Evolutionary conservation across 2,797 vertebrate genomes (phyloP).

Genomic region (Myoxocephalus aenaeus): DNA sequence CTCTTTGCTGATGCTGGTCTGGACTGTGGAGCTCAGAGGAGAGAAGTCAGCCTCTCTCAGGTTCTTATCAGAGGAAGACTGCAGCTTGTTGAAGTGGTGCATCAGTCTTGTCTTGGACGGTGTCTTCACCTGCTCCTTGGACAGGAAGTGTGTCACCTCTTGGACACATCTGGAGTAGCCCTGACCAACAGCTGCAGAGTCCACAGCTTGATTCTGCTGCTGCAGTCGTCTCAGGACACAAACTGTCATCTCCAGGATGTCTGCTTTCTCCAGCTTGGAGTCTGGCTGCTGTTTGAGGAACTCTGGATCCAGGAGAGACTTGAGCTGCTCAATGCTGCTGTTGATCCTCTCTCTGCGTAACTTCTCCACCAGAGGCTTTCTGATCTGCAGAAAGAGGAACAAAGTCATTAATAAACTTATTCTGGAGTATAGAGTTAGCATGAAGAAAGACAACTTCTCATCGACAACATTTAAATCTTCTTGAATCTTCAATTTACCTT

Average conservation of each 20-base stretch:
- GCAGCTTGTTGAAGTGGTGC: too few species aligned
- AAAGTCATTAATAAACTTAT: conserved; percentile 34
- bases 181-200: too few species aligned
- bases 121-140: too few species aligned
- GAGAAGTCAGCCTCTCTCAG: conserved; percentile 46
- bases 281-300: conserved; percentile 72
- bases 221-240: background rate
- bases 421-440: conserved; percentile 22
- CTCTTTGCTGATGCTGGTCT: conserved; percentile 53
- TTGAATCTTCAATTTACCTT: conserved; percentile 71
- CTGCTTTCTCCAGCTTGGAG: conserved; percentile 84
- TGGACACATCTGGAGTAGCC: too few species aligned
- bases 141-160: too few species aligned
- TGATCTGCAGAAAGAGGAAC: conserved; percentile 49
- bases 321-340: conserved; percentile 73
- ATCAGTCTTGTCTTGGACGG: too few species aligned
- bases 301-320: conserved; percentile 70
- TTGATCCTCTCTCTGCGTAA: conserved; percentile 80
- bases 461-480: background rate
- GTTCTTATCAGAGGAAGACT: conserved; percentile 9
- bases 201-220: background rate
- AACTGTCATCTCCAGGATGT: conserved; percentile 80
- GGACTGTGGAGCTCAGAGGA: conserved; percentile 54
- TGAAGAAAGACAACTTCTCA: background rate
- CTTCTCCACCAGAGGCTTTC: conserved; percentile 83